Evolutionary conservation across 2,888 invertebrate genomes (phyloP), one percentile per base, ranked within the genome.

Genomic region (Hipparchia sbordonii): DNA sequence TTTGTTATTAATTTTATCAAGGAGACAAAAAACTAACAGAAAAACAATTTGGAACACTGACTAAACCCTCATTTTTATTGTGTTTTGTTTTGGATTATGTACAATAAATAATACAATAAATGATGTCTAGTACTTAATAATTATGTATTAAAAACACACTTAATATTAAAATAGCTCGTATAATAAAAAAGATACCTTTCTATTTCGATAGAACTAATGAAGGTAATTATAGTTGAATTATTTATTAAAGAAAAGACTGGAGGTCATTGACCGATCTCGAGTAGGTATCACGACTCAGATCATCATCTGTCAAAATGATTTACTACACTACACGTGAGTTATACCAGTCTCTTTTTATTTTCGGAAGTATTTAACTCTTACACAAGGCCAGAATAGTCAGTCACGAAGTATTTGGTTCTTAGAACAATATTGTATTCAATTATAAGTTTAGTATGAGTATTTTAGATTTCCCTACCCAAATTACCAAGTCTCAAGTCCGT

Each of bases 231-330:
- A 5, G 52, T 7, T 56, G 13, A 56, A 56, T 56, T 13, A 56
- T 13, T 7, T 1, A 13, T 13, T 13, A 57, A 10, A 33, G 59
- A 46, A 13, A 46, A 67, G 13, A 56, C 52, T 62, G 70, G 67
- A 62, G 76, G 71, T 76, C 74, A 76, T 54, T 75, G 77, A 73
- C 75, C 70, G 52, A 77, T 45, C 61, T 62, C 71, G 68, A 72
- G 70, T 23, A 23, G 23, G 23, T 67, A 66, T 82, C 85, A 85
- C 83, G 82, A 75, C 76, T 82, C 81, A 82, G 81, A 82, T 79
- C 79, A 71, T 66, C 61, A 76, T 77, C 79, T 77, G 79, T 77
- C 79, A 79, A 82, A 71, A 67, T 62, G 52, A 62, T 62, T 62
- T 62, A 62, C 39, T 23, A 59, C 2, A 10, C 9, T 54, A 39